Base-by-base conservation (phyloP, 2,797 vertebrate genomes). In the Betta splendens region DNA sequence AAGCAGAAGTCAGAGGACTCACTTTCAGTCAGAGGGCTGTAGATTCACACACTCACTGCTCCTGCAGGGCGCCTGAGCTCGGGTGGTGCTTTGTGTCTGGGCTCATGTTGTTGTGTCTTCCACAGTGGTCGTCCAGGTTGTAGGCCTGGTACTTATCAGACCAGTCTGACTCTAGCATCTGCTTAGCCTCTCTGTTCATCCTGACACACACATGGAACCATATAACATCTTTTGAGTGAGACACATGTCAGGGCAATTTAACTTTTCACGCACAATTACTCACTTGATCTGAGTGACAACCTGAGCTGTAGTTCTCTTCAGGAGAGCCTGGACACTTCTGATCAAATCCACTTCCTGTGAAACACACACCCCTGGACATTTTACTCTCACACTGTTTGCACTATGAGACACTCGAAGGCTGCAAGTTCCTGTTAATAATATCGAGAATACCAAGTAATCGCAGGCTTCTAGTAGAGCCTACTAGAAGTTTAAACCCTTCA, bases 261-360 rank as follows among this genome's bases (percentile, higher is more conserved):
- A n/a, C n/a, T n/a, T n/a, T n/a, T n/a, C n/a, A n/a, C n/a, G n/a
- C n/a, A n/a, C n/a, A 3, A 43, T 35, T 21, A 26, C 89, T 90
- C 81, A 97, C 96, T 91, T 90, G 50, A 95, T 96, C 88, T 98
- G 97, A 72, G 76, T 86, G 61, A 89, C 38, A 0, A 92, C 91
- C 79, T 98, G 94, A 61, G 82, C 83, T 48, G 92, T 79, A 6
- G 95, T 97, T 70, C 92, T 93, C 59, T 94, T 94, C 79, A 98
- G 85, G 28, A 99, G 94, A 55, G 94, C 92, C 79, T 95, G 96
- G 32, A 97, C n/a, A 35, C 88, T 94, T 76, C 86, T 86, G 83
- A 97, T 93, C 21, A 99, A 89, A 33, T 98, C 94, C 0, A 93
- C 88, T 70, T 98, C 96, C 97, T 98, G 56, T 29, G 49, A 51